These are phyloP conservation scores for Endotricha flammealis DNA, from an alignment of 2,888 invertebrate species.

Conservation along the genomic window DNA sequence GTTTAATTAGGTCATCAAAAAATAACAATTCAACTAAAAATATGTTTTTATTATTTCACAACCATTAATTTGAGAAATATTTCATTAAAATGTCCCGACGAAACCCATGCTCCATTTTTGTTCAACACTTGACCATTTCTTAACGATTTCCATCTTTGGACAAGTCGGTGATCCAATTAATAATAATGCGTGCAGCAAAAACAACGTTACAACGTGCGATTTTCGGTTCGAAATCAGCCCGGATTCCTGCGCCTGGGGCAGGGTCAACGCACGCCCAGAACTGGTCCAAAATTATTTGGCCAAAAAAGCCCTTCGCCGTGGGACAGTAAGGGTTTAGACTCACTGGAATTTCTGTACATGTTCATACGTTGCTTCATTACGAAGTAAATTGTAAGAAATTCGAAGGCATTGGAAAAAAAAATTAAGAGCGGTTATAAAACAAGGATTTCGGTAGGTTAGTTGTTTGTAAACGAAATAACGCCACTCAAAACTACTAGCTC, in stretches of 20 bases:
- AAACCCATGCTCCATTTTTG: slow-evolving; percentile 25
- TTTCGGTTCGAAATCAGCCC: slow-evolving; percentile 65
- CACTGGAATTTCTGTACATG: slow-evolving; percentile 10
- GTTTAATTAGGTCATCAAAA: too few relatives aligned
- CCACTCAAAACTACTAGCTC: too few relatives aligned
- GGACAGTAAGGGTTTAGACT: slow-evolving; percentile 32
- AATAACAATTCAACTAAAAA: too few relatives aligned
- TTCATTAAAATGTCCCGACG: slow-evolving; percentile 7
- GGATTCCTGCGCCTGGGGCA: slow-evolving; percentile 54
- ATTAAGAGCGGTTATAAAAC: too few relatives aligned
- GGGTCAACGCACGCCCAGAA: slow-evolving; percentile 52
- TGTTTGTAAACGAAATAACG: too few relatives aligned
- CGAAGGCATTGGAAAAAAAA: too few relatives aligned
- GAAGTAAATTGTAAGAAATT: background rate
- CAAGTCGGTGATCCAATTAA: slow-evolving; percentile 69
- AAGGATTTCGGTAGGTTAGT: too few relatives aligned
- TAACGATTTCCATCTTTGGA: slow-evolving; percentile 53
- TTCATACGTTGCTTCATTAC: background rate
- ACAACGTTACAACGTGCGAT: slow-evolving; percentile 67
- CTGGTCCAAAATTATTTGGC: slow-evolving; percentile 64
- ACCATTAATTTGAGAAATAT: too few relatives aligned
- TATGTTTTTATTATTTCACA: too few relatives aligned
- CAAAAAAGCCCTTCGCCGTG: slow-evolving; percentile 59
- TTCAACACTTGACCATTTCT: slow-evolving; percentile 36
- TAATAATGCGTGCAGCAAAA: slow-evolving; percentile 64